Percentiles rank a stretch among this genome's conserved stretches.
Conservation (phyloP, 2,888 invertebrate genomes). For the Muschampia plurimacula region DNA sequence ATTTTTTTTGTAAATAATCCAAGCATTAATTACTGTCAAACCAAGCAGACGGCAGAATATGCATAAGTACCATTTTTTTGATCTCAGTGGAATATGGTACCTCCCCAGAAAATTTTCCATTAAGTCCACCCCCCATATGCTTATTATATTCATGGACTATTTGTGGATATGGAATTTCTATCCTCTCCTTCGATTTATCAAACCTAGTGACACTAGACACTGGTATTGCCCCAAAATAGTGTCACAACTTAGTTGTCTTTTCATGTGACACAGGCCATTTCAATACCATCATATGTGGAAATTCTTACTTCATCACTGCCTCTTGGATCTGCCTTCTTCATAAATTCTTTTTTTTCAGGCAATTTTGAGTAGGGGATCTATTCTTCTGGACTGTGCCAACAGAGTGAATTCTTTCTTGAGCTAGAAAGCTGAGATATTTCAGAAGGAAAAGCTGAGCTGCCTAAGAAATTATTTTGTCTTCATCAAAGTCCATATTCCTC, state of each 20-base stretch:
- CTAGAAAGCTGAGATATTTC: slow-evolving; percentile 40
- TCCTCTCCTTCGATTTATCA: slow-evolving; percentile 49
- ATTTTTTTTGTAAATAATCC: slow-evolving; percentile 39
- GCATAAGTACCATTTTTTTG: slow-evolving; percentile 37
- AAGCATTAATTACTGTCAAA: slow-evolving; percentile 36
- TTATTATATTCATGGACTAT: slow-evolving; percentile 8
- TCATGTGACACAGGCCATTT: slow-evolving; percentile 53
- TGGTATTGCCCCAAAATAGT: slow-evolving; percentile 55
- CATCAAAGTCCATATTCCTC: slow-evolving; percentile 33
- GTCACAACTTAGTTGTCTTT: slow-evolving; percentile 59
- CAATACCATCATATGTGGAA: slow-evolving; percentile 50
- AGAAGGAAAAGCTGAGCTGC: slow-evolving; percentile 30
- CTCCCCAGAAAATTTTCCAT: slow-evolving; percentile 33
- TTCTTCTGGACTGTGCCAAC: slow-evolving; percentile 52
- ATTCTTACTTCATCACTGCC: slow-evolving; percentile 51
- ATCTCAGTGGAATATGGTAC: slow-evolving; percentile 27
- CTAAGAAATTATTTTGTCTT: slow-evolving; percentile 37
- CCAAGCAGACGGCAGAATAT: slow-evolving; percentile 37
- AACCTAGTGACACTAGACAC: slow-evolving; percentile 50
- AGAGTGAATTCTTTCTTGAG: slow-evolving; percentile 50
- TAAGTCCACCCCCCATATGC: slow-evolving; percentile 6
- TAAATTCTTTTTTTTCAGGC: slow-evolving; percentile 50
- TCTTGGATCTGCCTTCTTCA: slow-evolving; percentile 53
- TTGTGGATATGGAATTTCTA: slow-evolving; percentile 25
- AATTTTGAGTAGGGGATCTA: slow-evolving; percentile 53